These are phyloP conservation scores for Chionodraco myersi DNA, from an alignment of 2,113 vertebrate genomes.

Conservation along the genomic window DNA sequence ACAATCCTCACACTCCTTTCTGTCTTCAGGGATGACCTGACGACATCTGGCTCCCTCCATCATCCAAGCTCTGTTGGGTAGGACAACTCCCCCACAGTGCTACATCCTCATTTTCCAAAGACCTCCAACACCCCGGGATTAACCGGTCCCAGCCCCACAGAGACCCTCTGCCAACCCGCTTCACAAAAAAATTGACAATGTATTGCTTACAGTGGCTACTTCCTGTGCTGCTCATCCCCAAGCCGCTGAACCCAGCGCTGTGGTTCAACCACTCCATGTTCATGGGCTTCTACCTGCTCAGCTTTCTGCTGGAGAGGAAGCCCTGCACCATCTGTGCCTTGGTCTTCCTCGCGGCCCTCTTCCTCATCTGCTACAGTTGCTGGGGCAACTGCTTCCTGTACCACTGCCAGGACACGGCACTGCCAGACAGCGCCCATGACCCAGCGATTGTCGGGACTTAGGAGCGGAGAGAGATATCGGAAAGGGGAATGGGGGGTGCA, in stretches of 20 bases:
- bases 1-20: background rate
- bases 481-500: background rate
- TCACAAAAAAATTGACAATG: conserved; percentile 79
- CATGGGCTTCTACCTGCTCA: conserved; percentile 99
- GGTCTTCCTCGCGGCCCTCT: conserved; percentile 97
- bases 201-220: conserved; percentile 99
- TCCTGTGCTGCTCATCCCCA: conserved; percentile 98
- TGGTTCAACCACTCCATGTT: conserved; percentile 99
- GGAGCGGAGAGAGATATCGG: background rate
- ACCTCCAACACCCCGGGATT: background rate
- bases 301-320: conserved; percentile 98
- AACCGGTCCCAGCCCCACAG: background rate
- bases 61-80: conserved; percentile 48
- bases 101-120: background rate
- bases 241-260: conserved; percentile 96
- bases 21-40: conserved; percentile 64
- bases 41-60: conserved; percentile 37
- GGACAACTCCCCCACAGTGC: background rate
- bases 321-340: conserved; percentile 99
- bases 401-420: conserved; percentile 93
- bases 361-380: conserved; percentile 99
- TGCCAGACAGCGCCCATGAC: conserved; percentile 92
- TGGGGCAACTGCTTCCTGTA: conserved; percentile 99
- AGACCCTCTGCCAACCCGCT: background rate
- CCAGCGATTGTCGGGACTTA: conserved; percentile 96